These are phyloP conservation scores for Ariolimax columbianus DNA, from an alignment of 2,888 invertebrate species.

Conservation along the genomic window DNA sequence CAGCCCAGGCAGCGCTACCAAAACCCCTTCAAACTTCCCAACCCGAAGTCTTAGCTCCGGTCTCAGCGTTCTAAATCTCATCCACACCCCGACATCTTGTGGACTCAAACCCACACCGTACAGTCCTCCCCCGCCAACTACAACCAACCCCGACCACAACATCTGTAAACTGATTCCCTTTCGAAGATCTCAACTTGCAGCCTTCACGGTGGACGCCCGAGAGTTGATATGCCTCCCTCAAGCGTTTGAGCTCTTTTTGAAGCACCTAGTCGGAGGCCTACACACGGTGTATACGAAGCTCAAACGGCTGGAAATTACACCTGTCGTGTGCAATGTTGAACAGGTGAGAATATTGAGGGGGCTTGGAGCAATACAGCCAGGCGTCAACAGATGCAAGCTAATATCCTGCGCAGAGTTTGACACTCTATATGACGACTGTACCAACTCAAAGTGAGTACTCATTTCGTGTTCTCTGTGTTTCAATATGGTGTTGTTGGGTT, in stretches of 20 bases:
- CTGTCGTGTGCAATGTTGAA: conserved; percentile 99
- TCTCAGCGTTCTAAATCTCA: conserved; percentile 45
- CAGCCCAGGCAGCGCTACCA: conserved; percentile 57
- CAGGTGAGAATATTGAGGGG: conserved; percentile 98
- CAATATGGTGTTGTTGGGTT: too few relatives aligned
- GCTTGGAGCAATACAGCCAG: conserved; percentile 99
- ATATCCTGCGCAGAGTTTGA: conserved; percentile 99
- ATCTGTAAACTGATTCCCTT: conserved; percentile 94
- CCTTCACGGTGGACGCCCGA: conserved; percentile 96
- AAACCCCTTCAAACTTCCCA: conserved; percentile 15
- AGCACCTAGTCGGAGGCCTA: conserved; percentile 98
- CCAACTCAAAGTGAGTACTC: conserved; percentile 96
- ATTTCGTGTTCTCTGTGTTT: too few relatives aligned
- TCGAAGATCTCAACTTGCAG: conserved; percentile 93
- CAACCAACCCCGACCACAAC: conserved; percentile 79
- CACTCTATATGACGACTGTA: conserved; percentile 98
- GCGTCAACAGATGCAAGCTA: conserved; percentile 99
- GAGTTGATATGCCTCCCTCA: conserved; percentile 98
- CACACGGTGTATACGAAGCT: conserved; percentile 99
- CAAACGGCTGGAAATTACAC: conserved; percentile 98
- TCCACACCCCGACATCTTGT: conserved; percentile 42
- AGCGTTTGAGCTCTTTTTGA: conserved; percentile 98
- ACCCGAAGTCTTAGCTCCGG: not conserved
- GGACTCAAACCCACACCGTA: conserved; percentile 65
- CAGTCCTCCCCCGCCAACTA: conserved; percentile 76